Conservation (phyloP, 2,888 invertebrate genomes). For the Peribatodes rhomboidaria region DNA sequence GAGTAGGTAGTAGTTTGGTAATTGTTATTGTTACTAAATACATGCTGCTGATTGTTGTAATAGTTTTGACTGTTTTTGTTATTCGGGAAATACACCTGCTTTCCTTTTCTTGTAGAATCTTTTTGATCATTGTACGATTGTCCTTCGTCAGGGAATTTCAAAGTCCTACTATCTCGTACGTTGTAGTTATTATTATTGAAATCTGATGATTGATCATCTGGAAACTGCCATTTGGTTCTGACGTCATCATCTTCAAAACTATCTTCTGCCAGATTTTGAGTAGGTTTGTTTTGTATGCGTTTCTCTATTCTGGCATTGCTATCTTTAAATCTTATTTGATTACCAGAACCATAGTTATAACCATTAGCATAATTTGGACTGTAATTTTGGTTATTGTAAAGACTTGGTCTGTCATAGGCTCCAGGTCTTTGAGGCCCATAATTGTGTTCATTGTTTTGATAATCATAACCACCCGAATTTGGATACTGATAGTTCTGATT, state of each 20-base stretch:
- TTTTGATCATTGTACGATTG: slow-evolving; percentile 30
- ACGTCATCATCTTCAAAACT: slow-evolving; percentile 43
- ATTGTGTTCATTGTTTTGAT: slow-evolving; percentile 5
- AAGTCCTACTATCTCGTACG: slow-evolving; percentile 44
- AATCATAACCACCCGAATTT: slow-evolving; percentile 19
- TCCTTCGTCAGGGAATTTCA: slow-evolving; percentile 61
- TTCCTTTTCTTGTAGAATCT: slow-evolving; percentile 50
- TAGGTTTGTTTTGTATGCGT: slow-evolving; percentile 72
- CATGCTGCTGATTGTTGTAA: slow-evolving; percentile 17
- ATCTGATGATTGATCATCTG: slow-evolving; percentile 52
- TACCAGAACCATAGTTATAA: slow-evolving; percentile 47
- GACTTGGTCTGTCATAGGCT: slow-evolving; percentile 18
- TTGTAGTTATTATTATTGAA: slow-evolving; percentile 39
- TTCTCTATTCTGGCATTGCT: slow-evolving; percentile 58
- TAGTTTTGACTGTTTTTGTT: slow-evolving; percentile 30
- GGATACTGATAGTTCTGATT: slow-evolving; percentile 37
- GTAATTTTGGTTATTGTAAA: slow-evolving; percentile 52
- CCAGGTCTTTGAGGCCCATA: background rate
- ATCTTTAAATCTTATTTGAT: slow-evolving; percentile 50
- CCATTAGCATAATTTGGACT: slow-evolving; percentile 58
- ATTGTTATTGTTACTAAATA: slow-evolving; percentile 17
- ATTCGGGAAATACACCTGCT: slow-evolving; percentile 51
- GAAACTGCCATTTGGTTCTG: slow-evolving; percentile 66
- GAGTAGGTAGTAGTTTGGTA: slow-evolving; percentile 26
- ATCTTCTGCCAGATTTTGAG: slow-evolving; percentile 42